Percentiles rank a stretch among this genome's conserved stretches.
phyloP scores from a whole-genome alignment of 2,797 vertebrate genomes.

The Helarctos malayanus region DNA sequence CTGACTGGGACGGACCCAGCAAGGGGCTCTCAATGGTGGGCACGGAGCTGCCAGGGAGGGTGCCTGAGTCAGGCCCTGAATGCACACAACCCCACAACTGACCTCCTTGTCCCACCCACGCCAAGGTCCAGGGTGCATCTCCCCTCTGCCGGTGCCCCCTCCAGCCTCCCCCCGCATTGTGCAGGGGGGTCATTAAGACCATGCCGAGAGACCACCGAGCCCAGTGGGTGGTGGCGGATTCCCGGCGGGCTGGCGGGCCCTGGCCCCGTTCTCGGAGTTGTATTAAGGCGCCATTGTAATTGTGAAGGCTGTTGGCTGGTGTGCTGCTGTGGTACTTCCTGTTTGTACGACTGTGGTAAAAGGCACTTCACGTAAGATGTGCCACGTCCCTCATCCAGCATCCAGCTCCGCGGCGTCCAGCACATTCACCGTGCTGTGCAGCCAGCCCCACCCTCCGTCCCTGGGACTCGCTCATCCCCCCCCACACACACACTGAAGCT shows the following conservation, averaged over 20 bases:
- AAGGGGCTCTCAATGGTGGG: background rate
- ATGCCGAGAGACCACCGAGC: background rate
- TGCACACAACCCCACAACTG: background rate
- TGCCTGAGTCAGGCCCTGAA: background rate
- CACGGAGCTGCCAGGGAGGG: background rate
- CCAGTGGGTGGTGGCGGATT: background rate
- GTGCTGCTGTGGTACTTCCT: background rate
- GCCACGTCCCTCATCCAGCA: too few species aligned
- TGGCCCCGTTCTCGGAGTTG: too few species aligned
- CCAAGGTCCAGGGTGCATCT: background rate
- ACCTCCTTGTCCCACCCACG: too few species aligned
- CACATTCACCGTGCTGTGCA: too few species aligned
- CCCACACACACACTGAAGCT: too few species aligned
- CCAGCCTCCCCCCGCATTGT: too few species aligned
- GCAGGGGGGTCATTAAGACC: too few species aligned
- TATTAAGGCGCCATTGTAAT: rapidly evolving
- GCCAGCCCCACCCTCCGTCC: rapidly evolving
- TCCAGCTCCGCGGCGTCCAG: too few species aligned
- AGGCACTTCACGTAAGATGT: too few species aligned
- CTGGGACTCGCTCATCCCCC: background rate
- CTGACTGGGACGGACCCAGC: background rate
- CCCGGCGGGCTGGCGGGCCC: too few species aligned
- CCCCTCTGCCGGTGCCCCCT: background rate
- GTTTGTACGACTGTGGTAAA: too few species aligned
- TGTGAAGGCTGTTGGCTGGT: background rate